Conservation (phyloP, 2,113 vertebrate species). For the Pyrgilauda ruficollis region DNA sequence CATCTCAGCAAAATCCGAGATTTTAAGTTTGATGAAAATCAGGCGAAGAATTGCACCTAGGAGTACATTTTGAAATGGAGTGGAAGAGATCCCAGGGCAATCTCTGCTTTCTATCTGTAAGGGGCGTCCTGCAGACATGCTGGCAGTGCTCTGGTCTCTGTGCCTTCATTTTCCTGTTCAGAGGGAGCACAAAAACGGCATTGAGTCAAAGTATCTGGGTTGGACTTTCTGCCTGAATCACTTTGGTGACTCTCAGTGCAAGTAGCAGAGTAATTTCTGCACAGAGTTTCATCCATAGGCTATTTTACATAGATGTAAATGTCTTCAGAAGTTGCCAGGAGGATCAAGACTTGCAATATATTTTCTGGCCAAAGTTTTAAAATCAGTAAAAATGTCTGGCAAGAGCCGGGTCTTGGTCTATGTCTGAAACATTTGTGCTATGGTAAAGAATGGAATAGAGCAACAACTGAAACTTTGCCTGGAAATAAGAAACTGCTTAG, state of each 20-base stretch:
- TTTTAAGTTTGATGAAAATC: not conserved
- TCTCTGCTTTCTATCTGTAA: not conserved
- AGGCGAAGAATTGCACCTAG: not conserved
- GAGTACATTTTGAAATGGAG: not conserved
- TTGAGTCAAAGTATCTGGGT: rapidly evolving
- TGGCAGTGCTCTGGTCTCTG: not conserved
- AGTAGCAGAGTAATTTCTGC: not conserved
- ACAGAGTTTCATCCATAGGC: not conserved
- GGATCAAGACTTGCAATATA: not conserved
- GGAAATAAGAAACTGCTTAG: not conserved
- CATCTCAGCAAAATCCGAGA: not conserved
- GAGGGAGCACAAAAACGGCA: not conserved
- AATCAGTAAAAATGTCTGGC: not conserved
- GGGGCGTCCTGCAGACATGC: rapidly evolving
- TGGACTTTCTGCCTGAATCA: not conserved
- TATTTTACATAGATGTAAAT: not conserved
- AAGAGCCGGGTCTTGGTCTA: not conserved
- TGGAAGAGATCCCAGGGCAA: not conserved
- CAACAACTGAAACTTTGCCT: not conserved
- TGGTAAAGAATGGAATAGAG: too few species aligned
- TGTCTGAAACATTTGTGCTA: too few species aligned
- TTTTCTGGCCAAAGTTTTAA: not conserved
- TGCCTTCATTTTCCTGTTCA: rapidly evolving
- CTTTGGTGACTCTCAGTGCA: not conserved
- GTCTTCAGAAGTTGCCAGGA: not conserved